phyloP scores from a whole-genome alignment of 2,113 vertebrate genomes.

The Danio rerio region GRCz12tu NC_133198.1:26632001-26632500 shows the following conservation, averaged over 20 bases:
- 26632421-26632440: too few species aligned
- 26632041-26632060: neutral
- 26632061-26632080: neutral
- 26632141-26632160: conserved; percentile 52
- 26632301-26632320: conserved; percentile 49
- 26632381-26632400: too few species aligned
- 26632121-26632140: neutral
- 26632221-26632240: conserved; percentile 39
- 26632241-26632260: conserved; percentile 46
- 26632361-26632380: too few species aligned
- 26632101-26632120: conserved; percentile 9
- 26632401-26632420: too few species aligned
- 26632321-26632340: neutral
- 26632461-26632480: too few species aligned
- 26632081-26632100: conserved; percentile 49
- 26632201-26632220: conserved; percentile 36
- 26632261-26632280: conserved; percentile 23
- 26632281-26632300: conserved; percentile 19
- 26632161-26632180: neutral
- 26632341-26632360: neutral
- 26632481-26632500: too few species aligned
- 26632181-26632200: conserved; percentile 27
- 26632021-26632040: conserved; percentile 43
- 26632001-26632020: conserved; percentile 80
- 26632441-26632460: too few species aligned